These are phyloP conservation scores for Macrotis lagotis DNA, from an alignment of 2,113 vertebrate species.

Conservation along the genomic window DNA sequence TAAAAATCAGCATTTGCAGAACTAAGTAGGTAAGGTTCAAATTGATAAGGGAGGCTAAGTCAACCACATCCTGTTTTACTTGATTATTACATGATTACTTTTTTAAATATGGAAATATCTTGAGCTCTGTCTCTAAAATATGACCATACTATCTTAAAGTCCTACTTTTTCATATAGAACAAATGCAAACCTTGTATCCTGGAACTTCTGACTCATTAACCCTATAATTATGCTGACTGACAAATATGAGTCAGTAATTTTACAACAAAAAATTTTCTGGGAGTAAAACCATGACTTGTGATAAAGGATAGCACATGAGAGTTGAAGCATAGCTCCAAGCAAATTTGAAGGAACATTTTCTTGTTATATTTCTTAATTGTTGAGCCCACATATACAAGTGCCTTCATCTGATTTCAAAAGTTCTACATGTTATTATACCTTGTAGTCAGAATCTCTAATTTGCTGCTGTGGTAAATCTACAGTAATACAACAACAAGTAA, in stretches of 20 bases:
- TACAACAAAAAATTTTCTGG: neutral
- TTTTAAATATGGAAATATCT: conserved; percentile 20
- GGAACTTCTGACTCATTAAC: conserved; percentile 43
- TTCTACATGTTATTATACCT: neutral
- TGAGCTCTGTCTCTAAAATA: neutral
- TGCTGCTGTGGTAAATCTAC: neutral
- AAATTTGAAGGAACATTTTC: neutral
- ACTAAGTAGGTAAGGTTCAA: neutral
- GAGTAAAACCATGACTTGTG: neutral
- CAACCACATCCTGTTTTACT: neutral
- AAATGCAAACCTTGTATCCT: neutral
- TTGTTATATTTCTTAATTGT: neutral
- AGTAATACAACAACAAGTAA: conserved; percentile 32
- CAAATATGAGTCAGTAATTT: conserved; percentile 29
- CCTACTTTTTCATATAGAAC: conserved; percentile 10
- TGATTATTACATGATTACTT: conserved; percentile 30
- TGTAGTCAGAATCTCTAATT: neutral
- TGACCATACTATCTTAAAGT: neutral
- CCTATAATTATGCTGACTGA: neutral
- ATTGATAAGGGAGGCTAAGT: neutral
- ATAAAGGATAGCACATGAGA: neutral
- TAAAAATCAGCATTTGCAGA: neutral
- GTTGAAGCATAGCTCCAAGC: neutral
- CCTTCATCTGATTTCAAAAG: neutral
- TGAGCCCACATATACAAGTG: too few relatives aligned